Evolutionary conservation across 2,113 vertebrate species (phyloP).

Genomic region (Dromas ardeola): DNA sequence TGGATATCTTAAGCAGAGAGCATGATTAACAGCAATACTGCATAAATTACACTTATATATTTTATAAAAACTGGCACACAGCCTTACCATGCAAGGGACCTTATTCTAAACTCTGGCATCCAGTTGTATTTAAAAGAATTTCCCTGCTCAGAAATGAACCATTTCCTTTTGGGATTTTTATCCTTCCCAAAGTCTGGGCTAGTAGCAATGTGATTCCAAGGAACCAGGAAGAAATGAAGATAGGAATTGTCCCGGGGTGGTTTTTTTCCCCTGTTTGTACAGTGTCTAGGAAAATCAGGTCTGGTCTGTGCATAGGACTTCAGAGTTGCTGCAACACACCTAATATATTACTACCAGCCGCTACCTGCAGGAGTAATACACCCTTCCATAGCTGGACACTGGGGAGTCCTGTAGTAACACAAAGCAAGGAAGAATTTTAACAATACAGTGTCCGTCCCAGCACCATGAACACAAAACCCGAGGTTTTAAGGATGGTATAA

Average conservation of each 20-base stretch:
- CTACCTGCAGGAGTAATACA: not conserved
- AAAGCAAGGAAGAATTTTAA: not conserved
- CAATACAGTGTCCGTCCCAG: not conserved
- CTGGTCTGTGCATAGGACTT: not conserved
- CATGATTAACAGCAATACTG: conserved; percentile 55
- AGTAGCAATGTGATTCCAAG: not conserved
- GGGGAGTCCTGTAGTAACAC: not conserved
- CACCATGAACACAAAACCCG: not conserved
- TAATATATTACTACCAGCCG: not conserved
- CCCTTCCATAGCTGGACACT: not conserved
- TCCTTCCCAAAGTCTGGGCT: not conserved
- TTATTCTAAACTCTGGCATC: conserved; percentile 56
- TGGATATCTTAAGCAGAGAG: conserved; percentile 68
- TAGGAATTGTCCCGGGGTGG: no score
- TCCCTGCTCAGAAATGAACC: conserved; percentile 37
- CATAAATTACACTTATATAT: conserved; percentile 67
- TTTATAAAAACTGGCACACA: conserved; percentile 22
- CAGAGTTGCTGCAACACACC: not conserved
- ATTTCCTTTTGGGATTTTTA: conserved; percentile 5
- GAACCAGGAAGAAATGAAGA: not conserved
- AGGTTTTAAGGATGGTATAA: not conserved
- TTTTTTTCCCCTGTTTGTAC: not conserved
- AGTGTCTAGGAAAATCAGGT: not conserved
- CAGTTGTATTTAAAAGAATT: conserved; percentile 58
- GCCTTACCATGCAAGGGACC: conserved; percentile 24